Evolutionary conservation across 2,888 invertebrate genomes (phyloP).

Genomic region (Pimpla rufipes): DNA sequence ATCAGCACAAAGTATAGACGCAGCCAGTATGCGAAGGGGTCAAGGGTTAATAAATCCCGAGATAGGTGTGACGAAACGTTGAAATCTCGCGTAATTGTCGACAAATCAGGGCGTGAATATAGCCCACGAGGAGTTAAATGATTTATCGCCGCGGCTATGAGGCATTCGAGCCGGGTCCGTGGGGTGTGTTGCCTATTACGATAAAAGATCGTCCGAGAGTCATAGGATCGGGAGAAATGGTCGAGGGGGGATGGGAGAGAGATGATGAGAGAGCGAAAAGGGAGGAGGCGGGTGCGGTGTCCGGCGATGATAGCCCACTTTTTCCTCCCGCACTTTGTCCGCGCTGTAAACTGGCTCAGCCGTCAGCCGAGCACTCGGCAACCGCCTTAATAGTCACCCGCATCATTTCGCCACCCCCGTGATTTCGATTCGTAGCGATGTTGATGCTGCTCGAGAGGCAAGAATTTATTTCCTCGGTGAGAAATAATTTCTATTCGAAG

Average conservation of each 20-base stretch:
- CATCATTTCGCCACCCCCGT: constrained; percentile 58
- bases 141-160: constrained; percentile 27
- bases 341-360: constrained; percentile 11
- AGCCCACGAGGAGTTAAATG: constrained; percentile 43
- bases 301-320: constrained; percentile 43
- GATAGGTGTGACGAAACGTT: constrained; percentile 21
- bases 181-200: constrained; percentile 61
- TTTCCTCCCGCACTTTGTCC: neutral
- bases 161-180: constrained; percentile 10
- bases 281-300: constrained; percentile 61
- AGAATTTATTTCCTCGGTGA: no score
- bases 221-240: constrained; percentile 15
- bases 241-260: constrained; percentile 29
- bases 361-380: neutral
- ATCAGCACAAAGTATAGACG: no score
- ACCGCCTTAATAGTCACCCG: constrained; percentile 58
- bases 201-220: constrained; percentile 49
- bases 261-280: constrained; percentile 50
- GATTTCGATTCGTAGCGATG: constrained; percentile 55
- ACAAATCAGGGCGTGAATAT: constrained; percentile 67
- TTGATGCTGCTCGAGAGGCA: neutral
- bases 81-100: constrained; percentile 50
- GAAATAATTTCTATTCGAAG: no score
- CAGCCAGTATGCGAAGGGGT: neutral
- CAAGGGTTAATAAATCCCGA: neutral